These are phyloP conservation scores for Ophthalmotilapia sp. DNA, from an alignment of 2,113 vertebrate species.

Conservation along the genomic window DNA sequence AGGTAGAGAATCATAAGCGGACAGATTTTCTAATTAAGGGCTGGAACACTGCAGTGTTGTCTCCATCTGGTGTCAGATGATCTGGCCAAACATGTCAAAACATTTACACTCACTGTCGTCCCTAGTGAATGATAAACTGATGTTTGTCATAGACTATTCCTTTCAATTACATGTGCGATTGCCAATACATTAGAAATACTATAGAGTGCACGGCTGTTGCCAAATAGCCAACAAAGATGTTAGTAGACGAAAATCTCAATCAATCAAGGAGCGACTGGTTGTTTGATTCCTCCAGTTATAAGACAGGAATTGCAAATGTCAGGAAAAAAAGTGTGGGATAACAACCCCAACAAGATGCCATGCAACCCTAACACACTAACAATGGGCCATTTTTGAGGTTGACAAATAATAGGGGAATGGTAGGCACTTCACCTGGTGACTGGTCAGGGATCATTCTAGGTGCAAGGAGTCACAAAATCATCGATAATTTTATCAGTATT, in stretches of 20 bases:
- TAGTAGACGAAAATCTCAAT: fast-evolving
- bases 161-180: conserved; percentile 19
- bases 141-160: not conserved
- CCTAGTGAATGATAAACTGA: not conserved
- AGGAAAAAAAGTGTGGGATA: not conserved
- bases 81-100: conserved; percentile 34
- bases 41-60: not conserved
- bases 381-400: not conserved
- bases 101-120: not conserved
- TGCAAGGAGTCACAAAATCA: not conserved
- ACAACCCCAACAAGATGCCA: not conserved
- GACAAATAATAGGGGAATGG: not conserved
- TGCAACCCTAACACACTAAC: not conserved
- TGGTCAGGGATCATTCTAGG: not conserved
- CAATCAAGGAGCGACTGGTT: not conserved
- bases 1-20: conserved; percentile 30
- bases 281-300: not conserved
- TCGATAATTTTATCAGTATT: fast-evolving
- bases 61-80: conserved; percentile 46
- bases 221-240: not conserved
- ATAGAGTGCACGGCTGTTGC: not conserved
- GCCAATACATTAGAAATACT: not conserved
- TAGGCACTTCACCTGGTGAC: not conserved
- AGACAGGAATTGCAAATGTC: not conserved
- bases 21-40: conserved; percentile 50